phyloP scores from a whole-genome alignment of 2,113 vertebrate genomes.

The Tachysurus fulvidraco region DNA sequence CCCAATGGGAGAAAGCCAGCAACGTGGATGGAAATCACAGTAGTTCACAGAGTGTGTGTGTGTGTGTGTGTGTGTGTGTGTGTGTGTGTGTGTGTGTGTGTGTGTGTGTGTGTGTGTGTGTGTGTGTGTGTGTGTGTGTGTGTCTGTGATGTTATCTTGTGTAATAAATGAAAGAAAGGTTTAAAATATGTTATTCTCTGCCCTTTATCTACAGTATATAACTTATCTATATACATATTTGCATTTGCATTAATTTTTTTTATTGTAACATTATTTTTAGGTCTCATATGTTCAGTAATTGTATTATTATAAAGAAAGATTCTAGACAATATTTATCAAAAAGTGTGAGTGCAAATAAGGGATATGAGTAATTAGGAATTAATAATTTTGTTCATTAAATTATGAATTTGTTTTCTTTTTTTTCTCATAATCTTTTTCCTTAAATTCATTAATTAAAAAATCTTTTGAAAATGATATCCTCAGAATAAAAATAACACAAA shows the following conservation, averaged over 20 bases:
- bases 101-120: neutral
- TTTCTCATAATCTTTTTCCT: too few relatives aligned
- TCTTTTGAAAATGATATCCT: neutral
- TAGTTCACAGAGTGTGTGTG: conserved; percentile 9
- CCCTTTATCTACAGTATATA: neutral
- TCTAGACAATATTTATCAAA: neutral
- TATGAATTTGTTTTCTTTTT: too few relatives aligned
- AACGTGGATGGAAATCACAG: conserved; percentile 17
- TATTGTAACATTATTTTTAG: too few relatives aligned
- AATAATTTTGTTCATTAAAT: too few relatives aligned
- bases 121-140: neutral
- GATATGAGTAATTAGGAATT: neutral
- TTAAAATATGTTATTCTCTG: neutral
- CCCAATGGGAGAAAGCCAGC: conserved; percentile 42
- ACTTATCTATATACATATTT: too few relatives aligned
- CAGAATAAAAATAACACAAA: neutral
- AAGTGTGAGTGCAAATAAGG: neutral
- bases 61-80: neutral
- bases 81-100: neutral
- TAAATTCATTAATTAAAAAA: too few relatives aligned
- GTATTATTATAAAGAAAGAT: neutral
- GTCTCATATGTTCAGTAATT: too few relatives aligned
- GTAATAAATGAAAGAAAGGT: neutral
- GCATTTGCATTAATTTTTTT: too few relatives aligned
- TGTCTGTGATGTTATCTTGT: neutral